phyloP scores from a whole-genome alignment of 2,888 invertebrate species.

The Tipula unca region DNA sequence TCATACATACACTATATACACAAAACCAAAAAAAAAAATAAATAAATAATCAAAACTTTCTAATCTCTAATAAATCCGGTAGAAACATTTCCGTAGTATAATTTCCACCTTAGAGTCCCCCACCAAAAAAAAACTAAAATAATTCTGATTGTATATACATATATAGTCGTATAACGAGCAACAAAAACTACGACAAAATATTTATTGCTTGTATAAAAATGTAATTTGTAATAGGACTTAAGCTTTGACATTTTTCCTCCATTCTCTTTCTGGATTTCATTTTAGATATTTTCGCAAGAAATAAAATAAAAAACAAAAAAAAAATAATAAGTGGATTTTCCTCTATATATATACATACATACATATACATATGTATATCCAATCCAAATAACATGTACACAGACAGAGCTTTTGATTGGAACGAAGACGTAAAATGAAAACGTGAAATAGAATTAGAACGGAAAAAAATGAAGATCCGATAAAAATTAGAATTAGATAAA shows the following conservation, averaged over 20 bases:
- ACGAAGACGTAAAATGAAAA: not conserved
- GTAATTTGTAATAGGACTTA: conserved; percentile 8
- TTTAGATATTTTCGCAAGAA: not conserved
- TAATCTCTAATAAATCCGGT: not conserved
- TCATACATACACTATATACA: not conserved
- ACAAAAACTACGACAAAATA: not conserved
- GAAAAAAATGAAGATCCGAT: not conserved
- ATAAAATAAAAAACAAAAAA: not conserved
- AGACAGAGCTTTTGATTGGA: not conserved
- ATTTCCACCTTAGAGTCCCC: not conserved
- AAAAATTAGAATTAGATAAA: conserved; percentile 8
- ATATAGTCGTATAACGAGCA: not conserved
- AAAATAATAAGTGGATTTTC: not conserved
- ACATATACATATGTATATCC: not conserved
- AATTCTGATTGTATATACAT: not conserved
- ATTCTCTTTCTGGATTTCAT: not conserved
- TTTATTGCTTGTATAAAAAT: conserved; percentile 14
- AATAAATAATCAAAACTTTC: conserved; percentile 1
- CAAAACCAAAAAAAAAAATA: not conserved
- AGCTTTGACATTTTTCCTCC: not conserved
- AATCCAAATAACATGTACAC: not conserved
- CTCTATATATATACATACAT: not conserved
- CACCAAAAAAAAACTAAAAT: not conserved
- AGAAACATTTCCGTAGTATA: not conserved
- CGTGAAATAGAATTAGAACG: not conserved